Base-by-base conservation (phyloP, 2,888 invertebrate species). In the Parnassius glacialis region DNA sequence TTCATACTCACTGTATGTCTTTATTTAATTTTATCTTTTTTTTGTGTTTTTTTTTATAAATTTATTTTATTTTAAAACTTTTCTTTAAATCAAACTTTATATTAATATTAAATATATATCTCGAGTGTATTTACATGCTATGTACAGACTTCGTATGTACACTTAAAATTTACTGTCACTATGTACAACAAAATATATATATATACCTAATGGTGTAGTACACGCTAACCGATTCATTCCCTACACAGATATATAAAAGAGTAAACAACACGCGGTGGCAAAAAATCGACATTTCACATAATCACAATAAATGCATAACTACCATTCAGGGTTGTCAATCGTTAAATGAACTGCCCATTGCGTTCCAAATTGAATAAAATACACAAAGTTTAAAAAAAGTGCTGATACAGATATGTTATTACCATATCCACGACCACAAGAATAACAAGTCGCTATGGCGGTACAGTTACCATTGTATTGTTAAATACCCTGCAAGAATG, bases 1-100 rank as follows among this genome's bases (percentile, higher is more conserved):
- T 87, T 87, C 90, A 89, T 89, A 90, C 90, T 88, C 83, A 83
- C 84, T 85, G 90, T 88, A 90, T 89, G 87, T 87, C 75, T 89
- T 87, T 89, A 87, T 87, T 62, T 85, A 73, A 73, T 76, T 79
- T 76, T 86, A 85, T 84, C 84, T 84, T 75, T 77, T 89, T 89
- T 88, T 88, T 86, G 80, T 83, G 74, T 76, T 68, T 80, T 86
- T 84, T 86, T 86, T 81, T 78, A 74, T 79, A 67, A 79, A 80
- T 86, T 85, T 83, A 81, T 85, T 87, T 81, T 75, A 73, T 84
- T 86, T 79, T 81, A 85, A 87, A 90, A 87, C 86, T 84, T 85
- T 70, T 87, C 78, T 87, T 87, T 85, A 85, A 87, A 88, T 83
- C 85, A 86, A 85, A 81, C 83, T 84, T 86, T 78, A 84, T 84